Percentiles rank a stretch among this genome's conserved stretches.
Evolutionary conservation across 2,113 vertebrate genomes (phyloP).

Genomic region (Apaloderma vittatum): DNA sequence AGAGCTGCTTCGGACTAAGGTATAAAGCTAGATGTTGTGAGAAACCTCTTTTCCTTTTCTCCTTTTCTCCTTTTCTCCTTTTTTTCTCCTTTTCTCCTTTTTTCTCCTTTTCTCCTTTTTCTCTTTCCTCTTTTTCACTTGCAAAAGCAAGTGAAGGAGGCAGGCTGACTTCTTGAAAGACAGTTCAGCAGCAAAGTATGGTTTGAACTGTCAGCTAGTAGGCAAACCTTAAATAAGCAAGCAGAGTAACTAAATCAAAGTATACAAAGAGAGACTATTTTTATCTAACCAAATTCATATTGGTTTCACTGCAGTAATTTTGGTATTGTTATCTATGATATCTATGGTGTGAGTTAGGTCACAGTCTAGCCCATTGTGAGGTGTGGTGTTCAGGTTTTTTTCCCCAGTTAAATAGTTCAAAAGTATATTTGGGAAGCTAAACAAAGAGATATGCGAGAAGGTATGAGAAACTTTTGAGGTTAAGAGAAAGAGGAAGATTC

Average conservation of each 20-base stretch:
- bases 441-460: background rate
- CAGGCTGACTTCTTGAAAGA: background rate
- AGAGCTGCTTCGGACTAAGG: background rate
- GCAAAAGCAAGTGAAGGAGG: background rate
- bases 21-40: background rate
- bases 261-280: fast-evolving
- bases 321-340: background rate
- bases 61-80: background rate
- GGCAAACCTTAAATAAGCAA: background rate
- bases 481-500: background rate
- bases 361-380: background rate
- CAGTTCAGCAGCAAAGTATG: background rate
- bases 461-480: background rate
- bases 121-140: background rate
- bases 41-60: fast-evolving
- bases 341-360: background rate
- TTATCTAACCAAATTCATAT: background rate
- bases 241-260: background rate
- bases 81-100: background rate
- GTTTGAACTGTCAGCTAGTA: background rate
- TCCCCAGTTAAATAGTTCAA: background rate
- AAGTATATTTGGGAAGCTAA: background rate
- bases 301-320: background rate
- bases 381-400: background rate
- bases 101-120: too few relatives aligned